Base-by-base conservation (phyloP, 2,888 invertebrate species). In the Noctua janthina region DNA sequence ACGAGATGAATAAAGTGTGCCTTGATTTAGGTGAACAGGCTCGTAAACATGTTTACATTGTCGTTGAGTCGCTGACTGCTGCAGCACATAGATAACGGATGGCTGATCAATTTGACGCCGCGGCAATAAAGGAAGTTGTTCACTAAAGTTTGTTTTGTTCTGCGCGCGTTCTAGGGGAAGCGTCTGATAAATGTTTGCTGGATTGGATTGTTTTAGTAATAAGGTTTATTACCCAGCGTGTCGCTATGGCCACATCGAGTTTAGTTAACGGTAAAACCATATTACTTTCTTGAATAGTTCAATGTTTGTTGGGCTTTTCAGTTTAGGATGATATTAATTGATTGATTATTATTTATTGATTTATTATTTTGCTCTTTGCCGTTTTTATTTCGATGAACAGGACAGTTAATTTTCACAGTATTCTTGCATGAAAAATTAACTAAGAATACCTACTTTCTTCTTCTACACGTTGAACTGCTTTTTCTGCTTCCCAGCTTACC, bases 21-120 rank as follows among this genome's bases (percentile, higher is more conserved):
- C 80, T 83, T 86, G 86, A 88, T 86, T 87, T 90, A 88, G 80
- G 89, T 88, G 89, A 90, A 90, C 86, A 84, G 73, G 88, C 75
- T 87, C 86, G 92, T 92, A 92, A 92, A 92, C 91, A 91, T 93
- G 92, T 92, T 93, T 90, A 90, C 90, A 81, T 66, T 76, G 84
- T 73, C 78, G 70, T 84, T 35, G 54, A 76, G 71, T 35, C 62
- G 68, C 73, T 29, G 17, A 39, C 39, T 13, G 62, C 74, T 81
- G 64, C 79, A 70, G 56, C 66, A 13, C 72, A 69, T 62, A 72
- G 39, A 74, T 66, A 70, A 74, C 81, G 77, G 79, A 81, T 76
- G 78, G 66, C 54, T 71, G 86, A 79, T 81, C 88, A 72, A 80
- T 86, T 78, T 56, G 76, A 76, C 72, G 73, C 10, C 76, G 82